Percentiles rank a stretch among this genome's conserved stretches.
phyloP scores from a whole-genome alignment of 1,140 invertebrate genomes.

The Drosophila equinoxialis region DNA sequence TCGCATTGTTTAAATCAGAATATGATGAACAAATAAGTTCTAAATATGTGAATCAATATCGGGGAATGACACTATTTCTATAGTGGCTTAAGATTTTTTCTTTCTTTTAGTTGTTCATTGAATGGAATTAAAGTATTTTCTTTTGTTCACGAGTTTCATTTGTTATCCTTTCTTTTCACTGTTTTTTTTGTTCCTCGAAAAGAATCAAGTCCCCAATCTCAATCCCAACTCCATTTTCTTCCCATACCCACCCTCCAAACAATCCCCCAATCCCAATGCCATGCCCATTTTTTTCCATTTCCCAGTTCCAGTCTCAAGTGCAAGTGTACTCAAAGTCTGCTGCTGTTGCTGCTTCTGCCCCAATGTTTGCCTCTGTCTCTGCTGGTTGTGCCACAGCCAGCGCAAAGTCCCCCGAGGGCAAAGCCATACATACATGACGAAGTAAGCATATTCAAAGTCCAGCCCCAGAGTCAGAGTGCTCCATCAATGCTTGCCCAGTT shows the following conservation, averaged over 20 bases:
- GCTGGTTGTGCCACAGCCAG: slow-evolving; percentile 11
- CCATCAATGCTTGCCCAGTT: slow-evolving; percentile 38
- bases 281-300: slow-evolving; percentile 6
- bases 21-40: too few relatives aligned
- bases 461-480: slow-evolving; percentile 22
- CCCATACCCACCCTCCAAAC: background rate
- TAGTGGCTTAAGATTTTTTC: too few relatives aligned
- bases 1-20: background rate
- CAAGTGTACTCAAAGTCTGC: slow-evolving; percentile 72
- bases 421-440: slow-evolving; percentile 13
- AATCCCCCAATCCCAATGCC: slow-evolving; percentile 6
- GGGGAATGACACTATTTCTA: too few relatives aligned
- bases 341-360: slow-evolving; percentile 12
- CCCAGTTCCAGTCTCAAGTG: slow-evolving; percentile 55
- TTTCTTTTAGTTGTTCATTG: background rate
- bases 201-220: background rate
- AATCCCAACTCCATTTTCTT: slow-evolving; percentile 12
- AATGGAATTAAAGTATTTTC: slow-evolving; percentile 1
- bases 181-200: background rate
- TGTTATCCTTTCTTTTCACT: slow-evolving; percentile 13
- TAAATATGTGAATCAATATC: too few relatives aligned
- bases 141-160: slow-evolving; percentile 4
- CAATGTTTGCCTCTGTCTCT: slow-evolving; percentile 49
- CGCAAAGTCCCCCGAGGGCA: slow-evolving; percentile 14
- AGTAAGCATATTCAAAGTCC: slow-evolving; percentile 22